These are phyloP conservation scores for Acanthopagrus latus DNA, from an alignment of 2,797 vertebrate genomes.

Conservation along the genomic window DNA sequence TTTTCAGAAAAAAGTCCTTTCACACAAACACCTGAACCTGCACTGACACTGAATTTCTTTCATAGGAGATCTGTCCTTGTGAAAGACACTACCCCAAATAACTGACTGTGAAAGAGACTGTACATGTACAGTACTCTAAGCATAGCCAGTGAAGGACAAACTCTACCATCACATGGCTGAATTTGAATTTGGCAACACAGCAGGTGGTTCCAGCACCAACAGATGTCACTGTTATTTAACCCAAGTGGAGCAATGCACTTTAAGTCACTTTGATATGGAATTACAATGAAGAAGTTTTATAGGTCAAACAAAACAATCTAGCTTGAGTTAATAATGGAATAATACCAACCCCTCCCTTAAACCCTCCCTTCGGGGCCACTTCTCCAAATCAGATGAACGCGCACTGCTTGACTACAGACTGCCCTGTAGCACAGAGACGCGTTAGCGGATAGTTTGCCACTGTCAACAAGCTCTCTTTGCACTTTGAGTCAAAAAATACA, in stretches of 20 bases:
- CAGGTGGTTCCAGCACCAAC: slow-evolving; percentile 33
- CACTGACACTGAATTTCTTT: not conserved
- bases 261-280: slow-evolving; percentile 6
- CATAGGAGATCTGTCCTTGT: not conserved
- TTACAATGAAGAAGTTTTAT: not conserved
- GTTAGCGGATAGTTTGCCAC: too few relatives aligned
- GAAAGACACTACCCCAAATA: not conserved
- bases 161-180: slow-evolving; percentile 19
- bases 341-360: too few relatives aligned
- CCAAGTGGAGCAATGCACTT: not conserved
- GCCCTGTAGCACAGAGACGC: too few relatives aligned
- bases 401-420: too few relatives aligned
- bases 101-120: slow-evolving; percentile 1
- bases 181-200: slow-evolving; percentile 24
- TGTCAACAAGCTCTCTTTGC: too few relatives aligned
- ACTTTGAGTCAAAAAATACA: too few relatives aligned
- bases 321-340: too few relatives aligned
- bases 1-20: slow-evolving; percentile 3
- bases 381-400: too few relatives aligned
- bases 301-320: not conserved
- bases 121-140: not conserved
- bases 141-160: slow-evolving; percentile 25
- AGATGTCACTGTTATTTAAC: slow-evolving; percentile 28
- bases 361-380: too few relatives aligned
- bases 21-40: not conserved